These are phyloP conservation scores for Aix galericulata DNA, from an alignment of 2,113 vertebrate species.

Conservation along the genomic window DNA sequence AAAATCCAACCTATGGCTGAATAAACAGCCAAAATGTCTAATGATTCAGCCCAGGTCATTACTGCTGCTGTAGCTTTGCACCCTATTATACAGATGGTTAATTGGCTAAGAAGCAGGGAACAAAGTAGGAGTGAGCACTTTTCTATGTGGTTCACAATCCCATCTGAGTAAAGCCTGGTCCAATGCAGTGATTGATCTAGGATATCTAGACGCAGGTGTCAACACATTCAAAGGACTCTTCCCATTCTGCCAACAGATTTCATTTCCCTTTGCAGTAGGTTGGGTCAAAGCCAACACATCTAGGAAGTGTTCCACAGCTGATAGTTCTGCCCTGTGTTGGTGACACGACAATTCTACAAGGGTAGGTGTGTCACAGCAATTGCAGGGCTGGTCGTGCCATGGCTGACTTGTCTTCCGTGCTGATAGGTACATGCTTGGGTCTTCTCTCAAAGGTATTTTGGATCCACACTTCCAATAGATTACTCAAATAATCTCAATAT, in stretches of 20 bases:
- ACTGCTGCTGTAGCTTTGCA: not conserved
- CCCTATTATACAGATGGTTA: not conserved
- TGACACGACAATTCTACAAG: not conserved
- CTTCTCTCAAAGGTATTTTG: not conserved
- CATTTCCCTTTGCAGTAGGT: not conserved
- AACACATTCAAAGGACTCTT: not conserved
- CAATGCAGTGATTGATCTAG: not conserved
- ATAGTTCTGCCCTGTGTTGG: not conserved
- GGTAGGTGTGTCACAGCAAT: not conserved
- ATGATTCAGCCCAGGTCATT: not conserved
- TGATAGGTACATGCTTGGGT: not conserved
- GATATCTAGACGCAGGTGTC: not conserved
- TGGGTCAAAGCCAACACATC: not conserved
- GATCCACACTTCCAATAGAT: not conserved
- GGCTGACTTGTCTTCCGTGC: not conserved
- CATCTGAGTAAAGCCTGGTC: not conserved
- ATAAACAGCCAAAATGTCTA: not conserved
- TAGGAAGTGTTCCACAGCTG: not conserved
- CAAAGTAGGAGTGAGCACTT: not conserved
- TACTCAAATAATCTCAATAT: not conserved
- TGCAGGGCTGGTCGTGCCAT: not conserved
- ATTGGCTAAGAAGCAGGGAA: not conserved
- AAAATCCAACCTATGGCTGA: not conserved
- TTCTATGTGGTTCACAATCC: not conserved
- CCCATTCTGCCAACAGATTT: not conserved